Base-by-base conservation (phyloP, 2,888 invertebrate species). In the Macrosiphum euphorbiae region DNA sequence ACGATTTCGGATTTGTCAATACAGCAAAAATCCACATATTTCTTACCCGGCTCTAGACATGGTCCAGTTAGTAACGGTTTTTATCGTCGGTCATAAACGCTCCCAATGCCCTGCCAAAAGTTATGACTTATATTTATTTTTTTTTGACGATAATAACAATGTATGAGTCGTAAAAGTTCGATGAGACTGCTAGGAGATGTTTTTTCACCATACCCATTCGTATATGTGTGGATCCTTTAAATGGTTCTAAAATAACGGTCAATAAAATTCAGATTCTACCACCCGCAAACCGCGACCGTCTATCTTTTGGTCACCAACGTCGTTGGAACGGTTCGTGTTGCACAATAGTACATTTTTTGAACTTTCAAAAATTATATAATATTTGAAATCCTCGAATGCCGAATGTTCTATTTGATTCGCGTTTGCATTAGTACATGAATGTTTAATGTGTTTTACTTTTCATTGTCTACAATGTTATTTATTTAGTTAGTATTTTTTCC, bases 81-180 rank as follows among this genome's bases (percentile, higher is more conserved):
- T 94, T 94, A 94, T 94, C 90, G 94, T 61, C 86, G 90, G 35
- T 67, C 90, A 94, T 90, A 90, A 94, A 94, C 86, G 94, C 90
- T 85, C 58, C 85, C 90, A 41, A 78, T 44, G 88, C 55, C 61
- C 78, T 94, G 94, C 94, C 94, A 90, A 94, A 90, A 94, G 90
- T 94, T 94, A 94, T 94, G 94, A 94, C 90, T 90, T 90, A 86
- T 94, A 50, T 86, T 50, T 90, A 58, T 93, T 61, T 90, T 28
- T 92, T 78, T 93, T 58, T 55, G 52, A 89, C 89, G 89, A 94
- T 94, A 90, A 94, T 90, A 90, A 90, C 84, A 93, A 90, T 61
- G 90, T 90, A 86, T 41, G 92, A 90, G 90, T 90, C 94, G 58
- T 90, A 85, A 94, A 94, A 90, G 61, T 84, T 90, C 90, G 89